phyloP scores from a whole-genome alignment of 1,140 invertebrate species.

The Brachionus paranguensis region DNA sequence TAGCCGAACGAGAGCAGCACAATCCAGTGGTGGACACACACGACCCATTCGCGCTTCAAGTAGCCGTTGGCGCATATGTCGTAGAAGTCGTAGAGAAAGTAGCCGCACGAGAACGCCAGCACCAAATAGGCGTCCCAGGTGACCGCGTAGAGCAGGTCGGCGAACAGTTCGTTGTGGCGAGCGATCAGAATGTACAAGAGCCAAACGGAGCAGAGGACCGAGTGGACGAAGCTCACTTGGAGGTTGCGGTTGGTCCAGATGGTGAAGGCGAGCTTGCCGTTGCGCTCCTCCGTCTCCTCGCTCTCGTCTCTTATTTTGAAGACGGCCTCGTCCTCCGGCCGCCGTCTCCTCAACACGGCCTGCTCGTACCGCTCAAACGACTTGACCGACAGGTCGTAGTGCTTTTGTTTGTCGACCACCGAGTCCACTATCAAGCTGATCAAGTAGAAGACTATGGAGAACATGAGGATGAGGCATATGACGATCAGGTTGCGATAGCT shows the following conservation, averaged over 20 bases:
- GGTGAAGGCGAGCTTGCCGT: not conserved
- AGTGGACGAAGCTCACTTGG: conserved; percentile 34
- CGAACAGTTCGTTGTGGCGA: not conserved
- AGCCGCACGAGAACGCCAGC: conserved; percentile 15
- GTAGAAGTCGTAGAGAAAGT: conserved; percentile 38
- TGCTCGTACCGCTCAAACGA: conserved; percentile 17
- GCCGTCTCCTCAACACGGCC: not conserved
- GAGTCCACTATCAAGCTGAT: conserved; percentile 25
- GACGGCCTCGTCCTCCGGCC: not conserved
- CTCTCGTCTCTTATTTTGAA: not conserved
- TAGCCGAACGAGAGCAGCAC: conserved; percentile 26
- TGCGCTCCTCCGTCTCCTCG: not conserved
- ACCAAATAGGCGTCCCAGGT: conserved; percentile 28
- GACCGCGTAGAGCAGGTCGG: not conserved
- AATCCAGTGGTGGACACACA: conserved; percentile 28
- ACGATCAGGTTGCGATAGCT: not conserved
- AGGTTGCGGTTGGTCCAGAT: conserved; percentile 28
- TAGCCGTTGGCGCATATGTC: conserved; percentile 32
- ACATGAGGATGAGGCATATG: conserved; percentile 5
- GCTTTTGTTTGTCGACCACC: conserved; percentile 9
- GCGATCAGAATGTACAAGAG: not conserved
- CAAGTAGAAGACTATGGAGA: conserved; percentile 7
- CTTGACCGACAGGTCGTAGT: not conserved
- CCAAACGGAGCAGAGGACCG: not conserved
- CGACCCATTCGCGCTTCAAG: conserved; percentile 15